These are phyloP conservation scores for Apamea anceps DNA, from an alignment of 2,888 invertebrate species.

Conservation along the genomic window DNA sequence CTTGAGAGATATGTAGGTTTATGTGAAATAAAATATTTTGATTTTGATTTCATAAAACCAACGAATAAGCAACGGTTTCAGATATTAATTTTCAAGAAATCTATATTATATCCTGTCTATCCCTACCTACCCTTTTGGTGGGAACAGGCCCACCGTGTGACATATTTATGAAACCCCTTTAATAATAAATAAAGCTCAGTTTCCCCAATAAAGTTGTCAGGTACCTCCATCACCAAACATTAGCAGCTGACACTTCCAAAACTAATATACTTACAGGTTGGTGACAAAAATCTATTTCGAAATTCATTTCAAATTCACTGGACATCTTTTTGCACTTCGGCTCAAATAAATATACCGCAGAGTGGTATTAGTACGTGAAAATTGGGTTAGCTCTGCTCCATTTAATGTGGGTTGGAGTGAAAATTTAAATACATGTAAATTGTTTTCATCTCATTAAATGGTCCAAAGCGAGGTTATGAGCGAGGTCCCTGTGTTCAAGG, in stretches of 20 bases:
- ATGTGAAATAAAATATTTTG: not conserved
- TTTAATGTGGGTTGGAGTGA: slow-evolving; percentile 9
- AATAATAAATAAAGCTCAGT: not conserved
- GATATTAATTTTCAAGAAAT: not conserved
- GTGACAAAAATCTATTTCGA: slow-evolving; percentile 6
- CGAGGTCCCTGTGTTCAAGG: not conserved
- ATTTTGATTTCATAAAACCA: not conserved
- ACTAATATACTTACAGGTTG: not conserved
- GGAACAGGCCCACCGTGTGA: not conserved
- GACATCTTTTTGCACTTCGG: slow-evolving; percentile 29
- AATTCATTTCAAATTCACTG: slow-evolving; percentile 21
- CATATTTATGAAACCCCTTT: not conserved
- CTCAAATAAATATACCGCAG: slow-evolving; percentile 17
- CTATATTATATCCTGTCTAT: not conserved
- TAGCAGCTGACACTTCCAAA: slow-evolving; percentile 18
- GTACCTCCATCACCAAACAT: slow-evolving; percentile 4
- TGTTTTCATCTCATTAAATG: slow-evolving; percentile 21
- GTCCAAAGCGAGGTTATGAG: not conserved
- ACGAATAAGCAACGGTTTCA: not conserved
- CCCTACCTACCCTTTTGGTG: not conserved
- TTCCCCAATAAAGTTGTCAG: not conserved
- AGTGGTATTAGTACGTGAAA: not conserved
- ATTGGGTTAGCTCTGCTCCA: slow-evolving; percentile 19
- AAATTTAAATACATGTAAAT: slow-evolving; percentile 50
- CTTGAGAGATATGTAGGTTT: not conserved